Base-by-base conservation (phyloP, 2,888 invertebrate genomes). In the Leptopilina syphax region DNA sequence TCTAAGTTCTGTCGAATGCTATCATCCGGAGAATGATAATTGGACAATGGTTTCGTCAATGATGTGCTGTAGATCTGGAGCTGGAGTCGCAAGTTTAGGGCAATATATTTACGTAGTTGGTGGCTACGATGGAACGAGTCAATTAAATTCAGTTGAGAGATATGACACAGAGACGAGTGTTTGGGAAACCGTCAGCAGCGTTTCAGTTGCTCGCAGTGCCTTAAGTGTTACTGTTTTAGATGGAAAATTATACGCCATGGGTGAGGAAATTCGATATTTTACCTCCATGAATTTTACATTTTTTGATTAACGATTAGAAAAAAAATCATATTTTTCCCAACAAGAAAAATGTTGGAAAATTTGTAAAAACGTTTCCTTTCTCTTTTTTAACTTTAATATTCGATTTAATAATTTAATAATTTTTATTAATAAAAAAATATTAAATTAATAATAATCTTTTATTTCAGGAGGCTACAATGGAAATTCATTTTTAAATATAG, bases 21-120 rank as follows among this genome's bases (percentile, higher is more conserved):
- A 98, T 92, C 97, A 98, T 92, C 98, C 98, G 0, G 98, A 98
- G 92, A 96, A 96, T 90, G 95, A 98, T 90, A 95, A 95, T 87
- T 98, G 98, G 98, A 95, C 95, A 1, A 94, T 95, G 89, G 94
- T 97, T 82, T 94, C 96, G 18, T 93, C 97, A 0, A 97, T 98
- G 96, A 93, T 94, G 80, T 94, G 94, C 47, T 95, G 95, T 7
- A 93, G 98, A 81, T 97, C 97, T 90, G 98, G 98, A 44, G 96
- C 97, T 82, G 98, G 97, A 80, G 97, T 97, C 65, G 96, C 96
- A 6, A 96, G 96, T 13, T 93, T 98, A 87, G 96, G 96, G 88
- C 97, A 97, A 89, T 96, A 94, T 91, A 96, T 98, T 84, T 98
- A 97, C 92, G 98, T 97, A n/a, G 96, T 98, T 80, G 98, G 98